phyloP scores from a whole-genome alignment of 2,888 invertebrate species.

The Argyresthia goedartella region DNA sequence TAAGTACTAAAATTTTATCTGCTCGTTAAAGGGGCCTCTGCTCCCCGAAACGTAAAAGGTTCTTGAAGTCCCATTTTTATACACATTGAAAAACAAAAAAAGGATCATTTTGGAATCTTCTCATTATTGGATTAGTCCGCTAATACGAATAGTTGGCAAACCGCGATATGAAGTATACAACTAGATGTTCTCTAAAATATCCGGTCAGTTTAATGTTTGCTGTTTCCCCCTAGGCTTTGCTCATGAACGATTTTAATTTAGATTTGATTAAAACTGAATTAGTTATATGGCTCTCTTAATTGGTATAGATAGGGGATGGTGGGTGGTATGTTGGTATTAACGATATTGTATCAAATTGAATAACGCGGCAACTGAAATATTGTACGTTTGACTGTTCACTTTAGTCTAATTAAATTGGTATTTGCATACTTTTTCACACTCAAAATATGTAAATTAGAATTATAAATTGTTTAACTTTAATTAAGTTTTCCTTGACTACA shows the following conservation, averaged over 20 bases:
- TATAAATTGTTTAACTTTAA: conserved; percentile 3
- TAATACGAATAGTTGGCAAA: conserved; percentile 1
- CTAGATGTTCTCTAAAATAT: conserved; percentile 4
- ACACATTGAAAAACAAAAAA: too few relatives aligned
- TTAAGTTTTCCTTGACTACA: neutral
- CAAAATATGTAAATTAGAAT: neutral
- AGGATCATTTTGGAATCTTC: too few relatives aligned
- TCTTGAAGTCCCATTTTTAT: too few relatives aligned
- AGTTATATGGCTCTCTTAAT: neutral
- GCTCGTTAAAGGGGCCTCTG: too few relatives aligned
- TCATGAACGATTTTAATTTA: conserved; percentile 26
- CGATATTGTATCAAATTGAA: too few relatives aligned
- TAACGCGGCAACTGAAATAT: too few relatives aligned
- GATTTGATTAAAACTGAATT: conserved; percentile 5
- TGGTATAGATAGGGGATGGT: neutral
- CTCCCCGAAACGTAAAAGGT: too few relatives aligned
- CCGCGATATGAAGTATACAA: conserved; percentile 8
- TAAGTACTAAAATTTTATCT: too few relatives aligned
- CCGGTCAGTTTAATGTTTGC: conserved; percentile 27
- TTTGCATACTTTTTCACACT: neutral
- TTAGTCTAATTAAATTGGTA: too few relatives aligned
- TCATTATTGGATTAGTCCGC: neutral
- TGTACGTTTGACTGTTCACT: too few relatives aligned
- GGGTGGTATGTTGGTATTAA: too few relatives aligned
- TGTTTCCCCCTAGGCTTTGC: conserved; percentile 28